Evolutionary conservation across 2,888 invertebrate species (phyloP).

Genomic region (Coleophora flavipennella): DNA sequence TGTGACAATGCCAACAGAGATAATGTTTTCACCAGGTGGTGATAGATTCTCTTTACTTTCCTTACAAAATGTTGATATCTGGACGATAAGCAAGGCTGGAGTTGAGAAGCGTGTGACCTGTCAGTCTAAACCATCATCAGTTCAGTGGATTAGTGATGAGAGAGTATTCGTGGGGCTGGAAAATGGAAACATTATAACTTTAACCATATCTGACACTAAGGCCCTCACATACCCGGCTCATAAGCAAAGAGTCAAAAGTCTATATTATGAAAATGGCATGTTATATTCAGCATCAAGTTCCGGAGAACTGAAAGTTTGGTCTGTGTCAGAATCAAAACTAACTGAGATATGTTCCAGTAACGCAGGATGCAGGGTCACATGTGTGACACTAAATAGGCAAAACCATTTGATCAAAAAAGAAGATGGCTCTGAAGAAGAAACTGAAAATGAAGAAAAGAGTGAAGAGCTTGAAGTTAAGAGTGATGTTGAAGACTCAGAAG

Average conservation of each 20-base stretch:
- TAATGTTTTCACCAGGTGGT: constrained; percentile 84
- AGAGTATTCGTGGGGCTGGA: constrained; percentile 81
- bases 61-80: constrained; percentile 82
- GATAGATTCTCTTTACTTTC: constrained; percentile 83
- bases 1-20: constrained; percentile 59
- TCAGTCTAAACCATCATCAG: constrained; percentile 78
- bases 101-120: constrained; percentile 78
- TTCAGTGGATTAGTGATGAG: constrained; percentile 78
- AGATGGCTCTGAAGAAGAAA: constrained; percentile 30
- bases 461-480: constrained; percentile 23
- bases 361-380: constrained; percentile 82
- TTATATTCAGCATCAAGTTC: constrained; percentile 83
- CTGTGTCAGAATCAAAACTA: constrained; percentile 41
- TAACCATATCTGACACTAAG: constrained; percentile 67
- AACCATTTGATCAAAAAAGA: constrained; percentile 53
- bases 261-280: constrained; percentile 69
- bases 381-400: constrained; percentile 74
- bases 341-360: constrained; percentile 72
- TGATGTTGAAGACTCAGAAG: constrained; percentile 36
- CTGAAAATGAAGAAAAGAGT: constrained; percentile 16
- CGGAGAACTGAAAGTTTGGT: constrained; percentile 86
- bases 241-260: constrained; percentile 78
- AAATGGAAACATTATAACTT: constrained; percentile 77
- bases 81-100: constrained; percentile 84
- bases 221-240: constrained; percentile 70